Percentiles rank a stretch among this genome's conserved stretches.
Conservation (phyloP, 1,140 invertebrate genomes). For the Penaeus vannamei region DNA sequence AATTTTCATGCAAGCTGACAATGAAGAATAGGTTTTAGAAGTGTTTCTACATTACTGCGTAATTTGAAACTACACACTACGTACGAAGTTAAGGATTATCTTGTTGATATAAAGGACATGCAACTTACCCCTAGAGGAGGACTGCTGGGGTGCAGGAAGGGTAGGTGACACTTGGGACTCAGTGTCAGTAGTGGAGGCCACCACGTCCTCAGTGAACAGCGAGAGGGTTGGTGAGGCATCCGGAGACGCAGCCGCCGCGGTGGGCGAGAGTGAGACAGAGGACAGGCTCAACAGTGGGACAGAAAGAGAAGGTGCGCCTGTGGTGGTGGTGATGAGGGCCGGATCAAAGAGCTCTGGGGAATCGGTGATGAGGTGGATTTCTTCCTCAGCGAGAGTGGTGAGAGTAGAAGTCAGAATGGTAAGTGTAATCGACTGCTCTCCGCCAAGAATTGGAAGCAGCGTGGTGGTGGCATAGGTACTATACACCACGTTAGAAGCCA, state of each 20-base stretch:
- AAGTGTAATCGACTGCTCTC: conserved; percentile 68
- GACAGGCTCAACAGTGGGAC: conserved; percentile 30
- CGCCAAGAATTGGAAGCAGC: conserved; percentile 69
- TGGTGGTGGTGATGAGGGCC: conserved; percentile 40
- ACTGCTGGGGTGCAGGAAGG: background rate
- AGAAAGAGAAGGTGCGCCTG: conserved; percentile 55
- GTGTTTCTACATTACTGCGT: too few species aligned
- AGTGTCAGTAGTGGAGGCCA: conserved; percentile 34
- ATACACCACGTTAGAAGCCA: conserved; percentile 68
- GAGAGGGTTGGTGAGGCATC: conserved; percentile 29
- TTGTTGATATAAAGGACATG: background rate
- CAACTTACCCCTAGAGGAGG: conserved; percentile 1
- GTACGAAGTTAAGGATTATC: too few species aligned
- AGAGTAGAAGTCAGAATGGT: conserved; percentile 69
- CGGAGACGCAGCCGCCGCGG: conserved; percentile 42
- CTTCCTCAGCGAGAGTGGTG: conserved; percentile 67
- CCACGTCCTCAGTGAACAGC: conserved; percentile 30
- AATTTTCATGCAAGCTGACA: too few species aligned
- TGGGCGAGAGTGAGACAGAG: conserved; percentile 46
- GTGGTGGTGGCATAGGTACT: conserved; percentile 69
- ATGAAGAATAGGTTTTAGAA: too few species aligned
- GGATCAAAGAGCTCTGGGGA: conserved; percentile 68
- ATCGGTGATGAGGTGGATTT: conserved; percentile 68
- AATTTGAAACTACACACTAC: too few species aligned
- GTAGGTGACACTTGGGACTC: background rate